Conservation (phyloP, 2,113 vertebrate species). For the Festucalex cinctus region DNA sequence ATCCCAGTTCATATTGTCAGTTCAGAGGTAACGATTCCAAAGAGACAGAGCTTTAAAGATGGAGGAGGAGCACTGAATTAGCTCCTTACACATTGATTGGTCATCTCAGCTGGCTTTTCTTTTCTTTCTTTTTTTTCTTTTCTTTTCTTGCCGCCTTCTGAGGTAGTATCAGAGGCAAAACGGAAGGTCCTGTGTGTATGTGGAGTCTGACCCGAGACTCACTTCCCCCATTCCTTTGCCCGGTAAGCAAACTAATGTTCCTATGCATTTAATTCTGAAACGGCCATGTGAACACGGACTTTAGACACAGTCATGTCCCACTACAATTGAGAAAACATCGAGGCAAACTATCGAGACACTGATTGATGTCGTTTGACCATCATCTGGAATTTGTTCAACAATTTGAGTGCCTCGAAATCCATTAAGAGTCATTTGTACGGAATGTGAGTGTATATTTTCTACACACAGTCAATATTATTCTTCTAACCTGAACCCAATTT, state of each 20-base stretch:
- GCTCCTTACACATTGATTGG: background rate
- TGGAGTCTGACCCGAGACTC: background rate
- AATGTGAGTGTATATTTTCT: too few species aligned
- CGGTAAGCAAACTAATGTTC: background rate
- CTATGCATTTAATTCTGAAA: background rate
- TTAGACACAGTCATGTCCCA: too few species aligned
- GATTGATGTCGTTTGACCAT: too few species aligned
- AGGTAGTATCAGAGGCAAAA: background rate
- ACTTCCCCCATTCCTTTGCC: background rate
- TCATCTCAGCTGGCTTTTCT: background rate
- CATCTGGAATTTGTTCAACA: too few species aligned
- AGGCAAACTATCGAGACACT: too few species aligned
- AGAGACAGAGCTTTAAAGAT: conserved; percentile 9
- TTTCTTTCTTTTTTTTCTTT: background rate
- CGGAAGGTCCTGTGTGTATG: background rate
- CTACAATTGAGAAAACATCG: too few species aligned
- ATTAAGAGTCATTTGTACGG: too few species aligned
- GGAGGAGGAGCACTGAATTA: conserved; percentile 8
- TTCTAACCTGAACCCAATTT: too few species aligned
- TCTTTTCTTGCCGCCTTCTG: background rate
- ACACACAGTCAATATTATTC: too few species aligned
- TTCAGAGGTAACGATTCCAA: conserved; percentile 33
- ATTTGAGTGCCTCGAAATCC: too few species aligned
- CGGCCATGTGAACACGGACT: too few species aligned
- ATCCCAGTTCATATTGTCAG: conserved; percentile 34